Percentiles rank a stretch among this genome's conserved stretches.
These are phyloP conservation scores for Zaprionus gabonicus DNA, from an alignment of 1,140 invertebrate species.

Conservation along the genomic window DNA sequence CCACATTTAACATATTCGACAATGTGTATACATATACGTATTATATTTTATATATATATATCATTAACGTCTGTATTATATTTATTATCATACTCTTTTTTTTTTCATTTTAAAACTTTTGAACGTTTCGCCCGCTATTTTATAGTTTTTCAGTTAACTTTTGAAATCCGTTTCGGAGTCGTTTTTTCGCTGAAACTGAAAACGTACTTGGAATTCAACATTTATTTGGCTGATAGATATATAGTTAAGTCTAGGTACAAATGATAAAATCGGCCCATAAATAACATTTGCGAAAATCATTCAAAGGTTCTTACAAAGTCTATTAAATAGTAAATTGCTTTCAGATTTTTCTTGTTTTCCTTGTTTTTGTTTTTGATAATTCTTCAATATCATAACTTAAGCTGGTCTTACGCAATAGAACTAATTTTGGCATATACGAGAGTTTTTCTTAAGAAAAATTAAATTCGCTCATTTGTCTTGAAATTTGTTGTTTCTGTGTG, in stretches of 20 bases:
- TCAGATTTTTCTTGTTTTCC: slow-evolving; percentile 40
- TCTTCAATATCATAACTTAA: slow-evolving; percentile 34
- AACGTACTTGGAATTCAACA: slow-evolving; percentile 18
- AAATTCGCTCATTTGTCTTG: slow-evolving; percentile 75
- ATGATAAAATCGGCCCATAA: slow-evolving; percentile 32
- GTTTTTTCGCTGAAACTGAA: slow-evolving; percentile 2
- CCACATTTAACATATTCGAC: slow-evolving; percentile 39
- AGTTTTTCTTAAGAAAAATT: slow-evolving; percentile 64
- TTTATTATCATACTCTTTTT: slow-evolving; percentile 44
- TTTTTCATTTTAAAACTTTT: slow-evolving; percentile 42
- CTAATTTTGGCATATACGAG: slow-evolving; percentile 52
- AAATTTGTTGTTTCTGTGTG: slow-evolving; percentile 31
- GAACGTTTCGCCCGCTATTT: slow-evolving; percentile 34
- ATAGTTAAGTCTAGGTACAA: slow-evolving; percentile 10
- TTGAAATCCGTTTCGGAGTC: slow-evolving; percentile 12
- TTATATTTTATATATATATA: slow-evolving; percentile 6
- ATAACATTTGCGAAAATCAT: slow-evolving; percentile 48
- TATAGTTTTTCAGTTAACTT: slow-evolving; percentile 30
- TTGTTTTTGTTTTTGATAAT: slow-evolving; percentile 28
- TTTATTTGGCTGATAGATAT: slow-evolving; percentile 2
- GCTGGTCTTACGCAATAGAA: slow-evolving; percentile 26
- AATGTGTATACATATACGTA: slow-evolving; percentile 26
- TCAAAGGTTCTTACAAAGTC: slow-evolving; percentile 50
- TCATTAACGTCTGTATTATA: slow-evolving; percentile 37
- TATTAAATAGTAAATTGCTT: slow-evolving; percentile 81